Conservation (phyloP, 2,888 invertebrate species). For the Scrobipalpa atriplicella region DNA sequence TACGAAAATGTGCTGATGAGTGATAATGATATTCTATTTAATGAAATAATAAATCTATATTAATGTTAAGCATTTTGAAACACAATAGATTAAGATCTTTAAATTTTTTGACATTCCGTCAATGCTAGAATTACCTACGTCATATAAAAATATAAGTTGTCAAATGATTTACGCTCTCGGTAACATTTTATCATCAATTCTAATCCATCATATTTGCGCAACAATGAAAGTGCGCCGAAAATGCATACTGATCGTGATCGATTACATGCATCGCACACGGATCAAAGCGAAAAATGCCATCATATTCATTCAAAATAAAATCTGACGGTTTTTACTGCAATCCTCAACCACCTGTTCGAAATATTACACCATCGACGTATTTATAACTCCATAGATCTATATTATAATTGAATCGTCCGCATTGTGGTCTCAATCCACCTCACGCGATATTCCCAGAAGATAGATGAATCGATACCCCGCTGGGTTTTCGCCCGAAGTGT, state of each 20-base stretch:
- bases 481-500: conserved; percentile 78
- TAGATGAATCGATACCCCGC: conserved; percentile 70
- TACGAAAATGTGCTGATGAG: no score
- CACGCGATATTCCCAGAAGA: conserved; percentile 75
- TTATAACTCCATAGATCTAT: conserved; percentile 27
- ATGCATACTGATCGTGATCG: background rate
- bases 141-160: no score
- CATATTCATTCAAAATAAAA: no score
- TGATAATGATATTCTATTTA: no score
- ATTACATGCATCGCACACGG: background rate
- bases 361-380: conserved; percentile 24
- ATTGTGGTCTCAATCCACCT: conserved; percentile 69
- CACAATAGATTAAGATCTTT: no score
- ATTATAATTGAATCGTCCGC: conserved; percentile 66
- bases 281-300: no score
- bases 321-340: background rate
- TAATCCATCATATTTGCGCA: conserved; percentile 16
- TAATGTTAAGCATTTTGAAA: no score
- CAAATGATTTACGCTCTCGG: no score
- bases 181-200: no score
- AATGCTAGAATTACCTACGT: no score
- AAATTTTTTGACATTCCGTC: no score
- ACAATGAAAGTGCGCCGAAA: background rate
- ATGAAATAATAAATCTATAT: no score
- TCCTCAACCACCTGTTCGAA: background rate